Percentiles rank a stretch among this genome's conserved stretches.
Conservation (phyloP, 2,888 invertebrate genomes). For the Leptopilina syphax region DNA sequence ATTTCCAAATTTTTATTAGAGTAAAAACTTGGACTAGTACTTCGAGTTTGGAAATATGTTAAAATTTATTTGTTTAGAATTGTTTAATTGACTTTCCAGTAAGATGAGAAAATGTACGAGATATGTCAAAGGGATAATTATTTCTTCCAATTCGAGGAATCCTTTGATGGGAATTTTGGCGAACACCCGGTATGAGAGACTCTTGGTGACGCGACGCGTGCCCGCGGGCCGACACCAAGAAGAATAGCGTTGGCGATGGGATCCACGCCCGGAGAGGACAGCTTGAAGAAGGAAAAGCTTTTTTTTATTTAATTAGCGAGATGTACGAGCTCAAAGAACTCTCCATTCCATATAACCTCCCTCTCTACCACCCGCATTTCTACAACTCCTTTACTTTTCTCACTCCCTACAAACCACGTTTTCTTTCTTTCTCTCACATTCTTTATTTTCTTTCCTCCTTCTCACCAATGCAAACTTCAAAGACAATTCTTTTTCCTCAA, state of each 20-base stretch:
- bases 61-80: too few relatives aligned
- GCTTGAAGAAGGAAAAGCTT: slow-evolving; percentile 40
- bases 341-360: slow-evolving; percentile 48
- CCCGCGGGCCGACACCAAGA: slow-evolving; percentile 70
- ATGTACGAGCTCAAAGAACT: slow-evolving; percentile 70
- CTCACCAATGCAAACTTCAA: slow-evolving; percentile 38
- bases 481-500: slow-evolving; percentile 43
- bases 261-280: slow-evolving; percentile 47
- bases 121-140: too few relatives aligned
- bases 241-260: slow-evolving; percentile 62
- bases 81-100: too few relatives aligned
- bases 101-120: neutral
- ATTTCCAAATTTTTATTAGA: too few relatives aligned
- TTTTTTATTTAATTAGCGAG: slow-evolving; percentile 74
- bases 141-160: neutral
- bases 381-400: slow-evolving; percentile 12
- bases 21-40: too few relatives aligned
- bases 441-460: slow-evolving; percentile 33
- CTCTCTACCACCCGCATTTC: slow-evolving; percentile 33
- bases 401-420: neutral
- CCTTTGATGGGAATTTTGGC: slow-evolving; percentile 34
- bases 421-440: neutral
- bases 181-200: slow-evolving; percentile 57
- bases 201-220: slow-evolving; percentile 64
- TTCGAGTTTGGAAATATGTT: too few relatives aligned